Conservation (phyloP, 2,113 vertebrate species). For the Stegastes partitus region DNA sequence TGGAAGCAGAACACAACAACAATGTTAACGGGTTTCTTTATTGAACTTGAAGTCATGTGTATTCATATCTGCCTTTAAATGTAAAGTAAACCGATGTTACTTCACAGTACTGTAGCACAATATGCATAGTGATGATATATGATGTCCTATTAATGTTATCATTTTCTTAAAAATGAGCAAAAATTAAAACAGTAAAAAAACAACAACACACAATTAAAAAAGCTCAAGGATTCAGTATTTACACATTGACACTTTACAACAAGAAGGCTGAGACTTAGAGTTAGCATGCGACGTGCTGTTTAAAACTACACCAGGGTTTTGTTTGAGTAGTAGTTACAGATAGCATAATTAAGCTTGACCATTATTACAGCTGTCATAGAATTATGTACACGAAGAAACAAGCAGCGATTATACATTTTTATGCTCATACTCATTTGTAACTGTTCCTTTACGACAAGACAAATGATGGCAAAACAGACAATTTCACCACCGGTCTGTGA, state of each 20-base stretch:
- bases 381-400: background rate
- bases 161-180: background rate
- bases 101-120: background rate
- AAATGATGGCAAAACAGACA: background rate
- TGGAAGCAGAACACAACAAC: background rate
- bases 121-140: background rate
- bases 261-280: constrained; percentile 10
- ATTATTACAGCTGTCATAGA: background rate
- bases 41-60: background rate
- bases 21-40: background rate
- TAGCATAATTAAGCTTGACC: no score
- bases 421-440: background rate
- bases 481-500: background rate
- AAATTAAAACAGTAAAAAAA: constrained; percentile 1
- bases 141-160: background rate
- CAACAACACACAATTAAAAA: background rate
- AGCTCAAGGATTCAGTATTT: background rate
- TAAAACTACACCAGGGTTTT: background rate
- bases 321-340: background rate
- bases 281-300: background rate
- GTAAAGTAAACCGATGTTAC: background rate
- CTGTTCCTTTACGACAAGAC: background rate
- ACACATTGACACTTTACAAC: constrained; percentile 41
- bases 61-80: background rate
- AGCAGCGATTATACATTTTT: background rate